These are phyloP conservation scores for Leptopilina myrica DNA, from an alignment of 2,888 invertebrate genomes.

Conservation along the genomic window DNA sequence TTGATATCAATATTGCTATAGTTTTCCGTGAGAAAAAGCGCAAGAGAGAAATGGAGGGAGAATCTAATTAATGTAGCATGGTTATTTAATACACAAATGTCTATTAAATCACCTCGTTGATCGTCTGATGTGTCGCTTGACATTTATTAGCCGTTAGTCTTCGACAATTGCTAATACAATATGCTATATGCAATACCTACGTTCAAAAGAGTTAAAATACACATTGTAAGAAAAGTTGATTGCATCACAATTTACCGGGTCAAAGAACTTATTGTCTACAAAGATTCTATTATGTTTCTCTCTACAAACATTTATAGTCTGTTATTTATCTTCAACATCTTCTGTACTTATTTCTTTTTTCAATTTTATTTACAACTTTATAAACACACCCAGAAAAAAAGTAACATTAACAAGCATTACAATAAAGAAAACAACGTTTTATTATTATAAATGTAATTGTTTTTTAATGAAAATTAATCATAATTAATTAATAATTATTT, in stretches of 20 bases:
- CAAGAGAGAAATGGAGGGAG: not conserved
- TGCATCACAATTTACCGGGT: slow-evolving; percentile 10
- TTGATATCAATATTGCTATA: not conserved
- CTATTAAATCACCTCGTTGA: slow-evolving; percentile 16
- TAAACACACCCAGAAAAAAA: no score
- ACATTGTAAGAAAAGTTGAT: slow-evolving; percentile 23
- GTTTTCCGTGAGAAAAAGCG: not conserved
- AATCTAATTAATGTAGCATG: not conserved
- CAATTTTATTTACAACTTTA: no score
- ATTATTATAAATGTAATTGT: no score
- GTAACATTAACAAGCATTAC: no score
- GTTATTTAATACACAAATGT: slow-evolving; percentile 16
- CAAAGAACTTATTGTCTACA: slow-evolving; percentile 27
- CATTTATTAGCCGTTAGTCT: slow-evolving; percentile 16
- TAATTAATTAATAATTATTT: no score
- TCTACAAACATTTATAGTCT: not conserved
- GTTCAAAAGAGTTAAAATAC: slow-evolving; percentile 13
- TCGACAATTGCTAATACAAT: slow-evolving; percentile 1
- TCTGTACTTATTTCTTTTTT: no score
- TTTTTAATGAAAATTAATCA: no score
- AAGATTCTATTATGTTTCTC: slow-evolving; percentile 5
- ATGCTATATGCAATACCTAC: slow-evolving; percentile 19
- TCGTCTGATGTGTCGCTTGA: slow-evolving; percentile 10
- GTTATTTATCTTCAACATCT: not conserved
- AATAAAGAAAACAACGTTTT: no score